Evolutionary conservation across 2,797 vertebrate genomes (phyloP).

Genomic region (Pagetopsis macropterus): DNA sequence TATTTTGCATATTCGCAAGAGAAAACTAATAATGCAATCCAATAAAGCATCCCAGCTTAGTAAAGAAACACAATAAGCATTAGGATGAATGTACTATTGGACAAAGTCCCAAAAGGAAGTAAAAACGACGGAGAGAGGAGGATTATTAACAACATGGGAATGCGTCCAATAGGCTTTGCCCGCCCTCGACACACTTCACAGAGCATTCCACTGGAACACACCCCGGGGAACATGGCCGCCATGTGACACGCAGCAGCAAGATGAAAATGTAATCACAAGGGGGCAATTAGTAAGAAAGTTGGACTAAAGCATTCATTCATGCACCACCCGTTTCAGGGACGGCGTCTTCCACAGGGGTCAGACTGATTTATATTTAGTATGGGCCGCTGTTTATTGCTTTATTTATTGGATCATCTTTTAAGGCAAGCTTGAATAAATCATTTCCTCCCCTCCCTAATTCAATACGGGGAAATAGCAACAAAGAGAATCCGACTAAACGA

Average conservation of each 20-base stretch:
- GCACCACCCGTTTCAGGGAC: slow-evolving; percentile 15
- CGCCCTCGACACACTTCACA: slow-evolving; percentile 59
- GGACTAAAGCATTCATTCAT: slow-evolving; percentile 8
- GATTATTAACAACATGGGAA: slow-evolving; percentile 51
- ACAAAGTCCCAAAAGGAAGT: not conserved
- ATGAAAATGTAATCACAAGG: slow-evolving; percentile 12
- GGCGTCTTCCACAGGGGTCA: slow-evolving; percentile 11
- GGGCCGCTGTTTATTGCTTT: not conserved
- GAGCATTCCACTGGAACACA: slow-evolving; percentile 60
- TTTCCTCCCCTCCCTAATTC: not conserved
- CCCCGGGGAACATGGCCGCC: slow-evolving; percentile 54
- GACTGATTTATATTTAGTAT: not conserved
- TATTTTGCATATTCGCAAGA: not conserved
- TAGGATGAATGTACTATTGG: not conserved
- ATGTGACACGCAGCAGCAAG: slow-evolving; percentile 57
- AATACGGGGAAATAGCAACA: not conserved
- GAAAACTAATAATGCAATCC: not conserved
- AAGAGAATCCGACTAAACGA: not conserved
- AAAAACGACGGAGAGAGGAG: not conserved
- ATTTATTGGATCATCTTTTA: slow-evolving; percentile 1
- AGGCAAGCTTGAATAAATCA: slow-evolving; percentile 5
- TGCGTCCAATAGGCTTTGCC: slow-evolving; percentile 40
- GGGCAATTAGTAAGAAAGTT: slow-evolving; percentile 20
- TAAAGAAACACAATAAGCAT: slow-evolving; percentile 8
- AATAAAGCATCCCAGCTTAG: not conserved